A percentile compares a stretch with the other conserved stretches of the same genome.
phyloP scores from a whole-genome alignment of 1,140 invertebrate species.

The Pogonomyrmex californicus region DNA sequence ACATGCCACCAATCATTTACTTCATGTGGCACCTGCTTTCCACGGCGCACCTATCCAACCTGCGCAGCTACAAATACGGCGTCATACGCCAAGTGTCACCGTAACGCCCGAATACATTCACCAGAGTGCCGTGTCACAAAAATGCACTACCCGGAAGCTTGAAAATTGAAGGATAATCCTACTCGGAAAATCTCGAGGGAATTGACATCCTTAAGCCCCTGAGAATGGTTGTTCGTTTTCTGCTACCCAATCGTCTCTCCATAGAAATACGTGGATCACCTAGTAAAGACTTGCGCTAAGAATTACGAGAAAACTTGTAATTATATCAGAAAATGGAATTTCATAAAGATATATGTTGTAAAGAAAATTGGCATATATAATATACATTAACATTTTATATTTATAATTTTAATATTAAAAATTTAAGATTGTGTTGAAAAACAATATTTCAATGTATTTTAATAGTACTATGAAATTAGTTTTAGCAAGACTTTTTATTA shows the following conservation, averaged over 20 bases:
- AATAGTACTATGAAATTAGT: not conserved
- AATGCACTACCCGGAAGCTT: constrained; percentile 45
- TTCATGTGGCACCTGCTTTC: constrained; percentile 71
- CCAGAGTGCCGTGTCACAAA: constrained; percentile 55
- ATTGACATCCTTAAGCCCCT: not conserved
- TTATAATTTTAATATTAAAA: not conserved
- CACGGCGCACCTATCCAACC: constrained; percentile 41
- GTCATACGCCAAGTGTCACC: constrained; percentile 33
- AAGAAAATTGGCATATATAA: not conserved
- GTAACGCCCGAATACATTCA: constrained; percentile 34
- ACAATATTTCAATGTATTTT: not conserved
- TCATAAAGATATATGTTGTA: not conserved
- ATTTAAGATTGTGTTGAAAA: not conserved
- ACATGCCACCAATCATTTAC: constrained; percentile 71
- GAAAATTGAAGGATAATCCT: constrained; percentile 65
- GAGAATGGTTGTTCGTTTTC: constrained; percentile 47
- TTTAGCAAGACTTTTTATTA: not conserved
- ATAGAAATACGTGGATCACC: constrained; percentile 24
- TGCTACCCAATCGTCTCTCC: constrained; percentile 31
- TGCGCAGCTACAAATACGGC: not conserved
- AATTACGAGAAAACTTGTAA: constrained; percentile 27
- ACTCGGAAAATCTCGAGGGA: constrained; percentile 24
- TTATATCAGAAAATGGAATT: constrained; percentile 16
- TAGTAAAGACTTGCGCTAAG: not conserved
- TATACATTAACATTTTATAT: too few relatives aligned